A percentile compares a stretch with the other conserved stretches of the same genome.
Conservation (phyloP, 2,888 invertebrate species). For the Apodemia hepburni region DNA sequence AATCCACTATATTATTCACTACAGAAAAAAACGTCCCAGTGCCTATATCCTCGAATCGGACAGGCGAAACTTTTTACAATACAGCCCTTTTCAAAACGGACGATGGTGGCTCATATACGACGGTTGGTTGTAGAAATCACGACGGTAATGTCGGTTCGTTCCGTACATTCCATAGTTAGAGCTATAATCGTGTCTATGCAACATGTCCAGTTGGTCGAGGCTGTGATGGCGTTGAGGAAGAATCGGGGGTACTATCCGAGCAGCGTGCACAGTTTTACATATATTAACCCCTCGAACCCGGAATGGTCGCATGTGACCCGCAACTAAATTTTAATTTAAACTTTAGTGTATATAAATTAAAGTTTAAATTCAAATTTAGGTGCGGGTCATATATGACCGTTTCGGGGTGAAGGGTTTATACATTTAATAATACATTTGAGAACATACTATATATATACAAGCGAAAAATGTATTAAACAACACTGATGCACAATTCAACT, state of each 20-base stretch:
- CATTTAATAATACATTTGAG: neutral
- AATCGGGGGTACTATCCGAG: constrained; percentile 46
- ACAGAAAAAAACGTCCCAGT: constrained; percentile 51
- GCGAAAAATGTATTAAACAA: neutral
- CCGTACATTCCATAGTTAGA: constrained; percentile 53
- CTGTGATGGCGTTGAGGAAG: constrained; percentile 69
- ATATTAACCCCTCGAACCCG: no score
- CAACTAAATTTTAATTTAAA: no score
- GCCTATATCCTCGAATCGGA: constrained; percentile 68
- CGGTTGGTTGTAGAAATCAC: constrained; percentile 63
- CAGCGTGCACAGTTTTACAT: constrained; percentile 53
- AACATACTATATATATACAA: neutral
- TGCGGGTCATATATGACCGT: no score
- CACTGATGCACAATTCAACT: neutral
- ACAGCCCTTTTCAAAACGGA: constrained; percentile 76
- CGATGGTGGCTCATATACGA: constrained; percentile 66
- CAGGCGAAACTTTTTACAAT: constrained; percentile 73
- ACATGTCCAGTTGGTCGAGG: constrained; percentile 71
- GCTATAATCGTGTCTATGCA: constrained; percentile 59
- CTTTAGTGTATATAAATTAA: no score
- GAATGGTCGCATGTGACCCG: no score
- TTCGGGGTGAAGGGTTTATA: neutral
- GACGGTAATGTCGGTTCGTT: constrained; percentile 39
- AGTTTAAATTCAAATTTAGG: no score
- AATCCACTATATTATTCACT: constrained; percentile 42